Evolutionary conservation across 2,113 vertebrate species (phyloP).

Genomic region (Dromiciops gliroides): DNA sequence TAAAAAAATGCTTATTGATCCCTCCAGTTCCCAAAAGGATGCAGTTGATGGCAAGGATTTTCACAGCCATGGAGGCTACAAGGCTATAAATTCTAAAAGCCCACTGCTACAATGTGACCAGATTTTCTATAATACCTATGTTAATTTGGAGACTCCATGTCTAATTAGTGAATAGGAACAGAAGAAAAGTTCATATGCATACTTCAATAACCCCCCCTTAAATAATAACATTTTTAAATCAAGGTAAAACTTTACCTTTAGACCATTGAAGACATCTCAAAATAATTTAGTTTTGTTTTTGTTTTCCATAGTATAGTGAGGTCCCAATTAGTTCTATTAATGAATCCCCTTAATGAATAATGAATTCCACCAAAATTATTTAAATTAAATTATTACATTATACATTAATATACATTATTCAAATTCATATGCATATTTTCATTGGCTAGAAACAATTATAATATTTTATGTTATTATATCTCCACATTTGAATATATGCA

Average conservation of each 20-base stretch:
- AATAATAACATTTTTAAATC: constrained; percentile 48
- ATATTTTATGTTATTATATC: background rate
- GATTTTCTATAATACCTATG: constrained; percentile 31
- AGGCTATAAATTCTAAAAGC: background rate
- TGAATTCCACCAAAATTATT: background rate
- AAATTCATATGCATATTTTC: background rate
- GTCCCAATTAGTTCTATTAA: background rate
- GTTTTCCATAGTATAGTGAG: background rate
- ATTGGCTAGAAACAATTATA: background rate
- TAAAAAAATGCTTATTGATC: constrained; percentile 57
- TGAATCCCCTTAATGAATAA: background rate
- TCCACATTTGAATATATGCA: background rate
- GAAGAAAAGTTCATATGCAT: constrained; percentile 32
- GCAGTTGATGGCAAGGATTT: constrained; percentile 19
- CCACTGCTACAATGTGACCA: constrained; percentile 7
- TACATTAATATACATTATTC: background rate
- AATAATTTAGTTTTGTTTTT: background rate
- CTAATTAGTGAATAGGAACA: constrained; percentile 37
- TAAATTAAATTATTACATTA: background rate
- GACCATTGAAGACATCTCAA: background rate
- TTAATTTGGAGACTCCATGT: background rate
- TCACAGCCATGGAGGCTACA: constrained; percentile 33
- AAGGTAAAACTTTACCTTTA: background rate
- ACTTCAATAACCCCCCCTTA: background rate
- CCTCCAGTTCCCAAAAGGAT: constrained; percentile 21